These are phyloP conservation scores for Habropoda laboriosa DNA, from an alignment of 1,140 invertebrate species.

Conservation along the genomic window DNA sequence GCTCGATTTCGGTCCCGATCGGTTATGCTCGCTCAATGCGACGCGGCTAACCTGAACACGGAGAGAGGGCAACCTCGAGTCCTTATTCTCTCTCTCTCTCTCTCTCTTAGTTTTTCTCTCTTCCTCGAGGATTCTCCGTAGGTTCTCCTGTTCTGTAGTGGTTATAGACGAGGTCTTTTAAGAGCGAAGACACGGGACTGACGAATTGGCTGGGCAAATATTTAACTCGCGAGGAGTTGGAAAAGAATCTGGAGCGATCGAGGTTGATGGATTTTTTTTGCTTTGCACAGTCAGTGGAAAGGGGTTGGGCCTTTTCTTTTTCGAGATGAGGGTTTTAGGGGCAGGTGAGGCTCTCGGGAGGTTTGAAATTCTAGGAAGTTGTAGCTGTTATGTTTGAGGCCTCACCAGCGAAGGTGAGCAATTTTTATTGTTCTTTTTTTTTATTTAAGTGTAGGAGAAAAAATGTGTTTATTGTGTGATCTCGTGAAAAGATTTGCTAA, in stretches of 20 bases:
- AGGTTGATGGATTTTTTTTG: background rate
- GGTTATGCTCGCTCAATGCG: constrained; percentile 50
- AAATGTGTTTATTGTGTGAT: too few species aligned
- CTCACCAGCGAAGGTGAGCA: too few species aligned
- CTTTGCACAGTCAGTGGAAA: background rate
- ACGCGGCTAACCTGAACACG: constrained; percentile 1
- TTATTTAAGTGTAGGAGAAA: too few species aligned
- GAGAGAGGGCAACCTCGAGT: constrained; percentile 27
- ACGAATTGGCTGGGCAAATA: background rate
- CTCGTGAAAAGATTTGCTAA: too few species aligned
- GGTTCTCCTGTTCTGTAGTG: background rate
- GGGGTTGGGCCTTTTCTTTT: background rate
- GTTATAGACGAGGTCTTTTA: background rate
- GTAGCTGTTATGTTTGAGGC: too few species aligned
- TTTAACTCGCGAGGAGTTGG: background rate
- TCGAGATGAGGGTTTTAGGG: background rate
- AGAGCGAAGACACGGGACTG: background rate
- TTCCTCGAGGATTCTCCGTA: background rate
- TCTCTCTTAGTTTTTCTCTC: too few species aligned
- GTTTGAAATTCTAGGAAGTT: too few species aligned
- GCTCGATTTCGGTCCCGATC: constrained; percentile 64
- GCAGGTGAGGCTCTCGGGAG: background rate
- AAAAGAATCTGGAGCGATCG: background rate
- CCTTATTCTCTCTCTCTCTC: too few species aligned
- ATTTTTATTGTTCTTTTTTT: too few species aligned